These are phyloP conservation scores for Scolopax bukidnonensis DNA, from an alignment of 2,797 vertebrate species.

Conservation along the genomic window DNA sequence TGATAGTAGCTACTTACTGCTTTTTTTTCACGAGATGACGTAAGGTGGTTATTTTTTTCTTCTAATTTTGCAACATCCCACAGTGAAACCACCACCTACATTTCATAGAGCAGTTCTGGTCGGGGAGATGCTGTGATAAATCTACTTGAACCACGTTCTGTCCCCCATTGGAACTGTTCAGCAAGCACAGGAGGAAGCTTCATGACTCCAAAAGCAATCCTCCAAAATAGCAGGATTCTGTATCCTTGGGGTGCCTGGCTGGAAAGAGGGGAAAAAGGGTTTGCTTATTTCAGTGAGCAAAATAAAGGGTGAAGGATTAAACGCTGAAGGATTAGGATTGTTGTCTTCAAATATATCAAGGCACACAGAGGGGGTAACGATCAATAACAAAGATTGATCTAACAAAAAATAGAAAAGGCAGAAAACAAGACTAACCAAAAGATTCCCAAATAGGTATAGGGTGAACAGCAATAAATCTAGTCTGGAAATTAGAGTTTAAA, in stretches of 20 bases:
- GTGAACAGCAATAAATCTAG: background rate
- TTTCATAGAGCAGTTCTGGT: background rate
- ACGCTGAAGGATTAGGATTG: background rate
- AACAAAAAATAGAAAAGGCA: background rate
- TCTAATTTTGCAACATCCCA: background rate
- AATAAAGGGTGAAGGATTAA: background rate
- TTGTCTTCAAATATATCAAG: background rate
- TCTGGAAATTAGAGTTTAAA: background rate
- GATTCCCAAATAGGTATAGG: background rate
- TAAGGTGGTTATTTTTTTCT: background rate
- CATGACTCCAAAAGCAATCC: background rate
- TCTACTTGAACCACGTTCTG: background rate
- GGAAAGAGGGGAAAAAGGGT: background rate
- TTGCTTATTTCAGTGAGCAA: background rate
- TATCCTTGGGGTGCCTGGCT: background rate
- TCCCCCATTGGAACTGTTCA: background rate
- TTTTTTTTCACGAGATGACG: background rate
- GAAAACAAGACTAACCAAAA: background rate
- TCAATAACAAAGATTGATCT: background rate
- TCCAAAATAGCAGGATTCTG: background rate
- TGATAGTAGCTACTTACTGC: background rate
- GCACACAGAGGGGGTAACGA: background rate
- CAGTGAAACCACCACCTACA: background rate
- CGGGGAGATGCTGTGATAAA: background rate
- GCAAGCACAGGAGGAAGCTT: background rate